Evolutionary conservation across 2,113 vertebrate species (phyloP), one percentile per base, ranked within the genome.

Genomic region (Salvelinus fontinalis): DNA sequence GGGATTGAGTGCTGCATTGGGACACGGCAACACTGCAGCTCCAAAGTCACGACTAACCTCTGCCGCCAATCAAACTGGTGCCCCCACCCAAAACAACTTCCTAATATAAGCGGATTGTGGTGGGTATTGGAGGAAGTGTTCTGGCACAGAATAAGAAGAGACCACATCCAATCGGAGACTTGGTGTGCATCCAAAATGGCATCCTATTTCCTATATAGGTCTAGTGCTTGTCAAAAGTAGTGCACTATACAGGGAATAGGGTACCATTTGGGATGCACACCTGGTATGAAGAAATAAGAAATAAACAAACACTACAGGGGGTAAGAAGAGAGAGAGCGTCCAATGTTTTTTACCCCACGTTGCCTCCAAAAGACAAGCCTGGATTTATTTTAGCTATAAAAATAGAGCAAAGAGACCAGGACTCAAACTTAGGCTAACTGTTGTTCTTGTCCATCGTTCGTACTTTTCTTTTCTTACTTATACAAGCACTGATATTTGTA

Each of bases 291-390:
- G 51, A 57, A 39, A 44, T 29, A 57, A 82, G 5, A 76, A 75
- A 81, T 65, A 48, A 65, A 72, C 51, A 54, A 20, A 65, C 60
- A 67, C 77, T 64, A 44, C 4, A 67, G 51, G n/a, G 79, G 29
- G 26, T 9, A 14, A 7, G 59, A 9, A 20, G n/a, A 9, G 2
- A 24, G 64, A 31, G 39, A 74, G 75, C 1, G 6, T 31, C n/a
- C 18, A 22, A 4, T 16, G 4, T 14, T 14, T 29, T 29, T 12
- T 16, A 26, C 8, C 24, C 24, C 65, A 7, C 26, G 13, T 31
- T 1, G 24, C 65, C 11, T 26, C 64, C 64, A 26, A 29, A 11
- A 66, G 64, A 29, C 3, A 66, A 12, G 22, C 49, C 26, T 66
- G 64, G 26, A 2, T 29, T 66, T 26, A 13, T 66, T 1, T 66